A percentile compares a stretch with the other conserved stretches of the same genome.
Evolutionary conservation across 2,888 invertebrate genomes (phyloP).

Genomic region (Tryphoninae sp.): DNA sequence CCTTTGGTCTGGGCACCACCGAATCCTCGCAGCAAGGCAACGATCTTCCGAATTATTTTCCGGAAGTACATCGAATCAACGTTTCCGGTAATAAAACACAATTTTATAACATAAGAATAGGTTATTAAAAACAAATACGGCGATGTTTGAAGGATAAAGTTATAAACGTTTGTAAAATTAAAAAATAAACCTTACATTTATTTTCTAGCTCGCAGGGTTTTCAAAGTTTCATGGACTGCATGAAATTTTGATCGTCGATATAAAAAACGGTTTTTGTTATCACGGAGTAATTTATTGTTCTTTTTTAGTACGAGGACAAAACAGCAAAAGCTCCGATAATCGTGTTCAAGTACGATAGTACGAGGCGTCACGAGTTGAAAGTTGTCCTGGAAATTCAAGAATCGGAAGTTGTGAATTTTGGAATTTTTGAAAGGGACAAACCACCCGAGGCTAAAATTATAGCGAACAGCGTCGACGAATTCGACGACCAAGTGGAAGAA

Average conservation of each 20-base stretch:
- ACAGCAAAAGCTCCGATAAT: slow-evolving; percentile 73
- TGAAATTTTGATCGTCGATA: background rate
- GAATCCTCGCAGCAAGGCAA: slow-evolving; percentile 75
- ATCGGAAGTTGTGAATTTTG: slow-evolving; percentile 77
- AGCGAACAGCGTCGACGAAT: slow-evolving; percentile 74
- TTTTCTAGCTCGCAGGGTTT: background rate
- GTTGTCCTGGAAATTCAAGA: slow-evolving; percentile 75
- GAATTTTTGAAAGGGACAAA: slow-evolving; percentile 78
- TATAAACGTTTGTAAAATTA: background rate
- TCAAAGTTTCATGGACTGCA: slow-evolving; percentile 9
- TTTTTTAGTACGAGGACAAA: slow-evolving; percentile 76
- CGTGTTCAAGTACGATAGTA: slow-evolving; percentile 79
- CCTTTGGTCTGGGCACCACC: slow-evolving; percentile 77
- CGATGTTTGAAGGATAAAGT: background rate
- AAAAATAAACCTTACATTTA: too few relatives aligned
- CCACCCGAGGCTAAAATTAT: slow-evolving; percentile 77
- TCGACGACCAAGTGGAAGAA: slow-evolving; percentile 71
- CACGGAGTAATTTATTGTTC: background rate
- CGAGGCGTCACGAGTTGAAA: slow-evolving; percentile 76
- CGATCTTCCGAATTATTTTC: slow-evolving; percentile 76
- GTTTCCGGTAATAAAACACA: slow-evolving; percentile 71
- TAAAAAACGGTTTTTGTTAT: slow-evolving; percentile 34
- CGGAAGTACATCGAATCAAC: slow-evolving; percentile 74
- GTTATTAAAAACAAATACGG: background rate
- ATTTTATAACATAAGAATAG: slow-evolving; percentile 32